Base-by-base conservation (phyloP, 2,888 invertebrate genomes). In the Cantharis lateralis region DNA sequence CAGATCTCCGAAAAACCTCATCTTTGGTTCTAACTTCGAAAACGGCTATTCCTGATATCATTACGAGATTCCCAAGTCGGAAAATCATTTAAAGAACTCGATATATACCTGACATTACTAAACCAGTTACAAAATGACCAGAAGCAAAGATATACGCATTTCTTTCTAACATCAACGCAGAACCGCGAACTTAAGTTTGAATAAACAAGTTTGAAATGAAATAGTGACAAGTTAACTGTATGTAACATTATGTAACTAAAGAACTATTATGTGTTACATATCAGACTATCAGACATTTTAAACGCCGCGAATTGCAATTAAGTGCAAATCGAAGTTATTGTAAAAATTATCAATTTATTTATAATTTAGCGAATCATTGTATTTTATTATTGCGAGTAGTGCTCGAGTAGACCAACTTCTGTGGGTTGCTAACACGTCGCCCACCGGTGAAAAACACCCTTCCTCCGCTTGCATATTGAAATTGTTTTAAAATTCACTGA, bases 221-320 rank as follows among this genome's bases (percentile, higher is more conserved):
- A 20, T 66, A 66, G 24, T 48, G 48, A 48, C 48, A 69, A 72
- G 66, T 20, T 76, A 76, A 76, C 75, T 76, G 75, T 76, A 76
- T 68, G 72, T 68, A 72, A 72, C 72, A 18, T 69, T 68, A 69
- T 72, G 72, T 72, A 76, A 72, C 75, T 68, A 69, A 76, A 72
- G 69, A 64, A 72, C 70, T 76, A 72, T 76, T 48, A 48, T 48
- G n/a, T 48, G 48, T 48, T 48, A 48, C 48, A 48, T 48, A 48
- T 48, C 48, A 48, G 48, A 48, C 48, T 48, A 48, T 48, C 48
- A n/a, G 48, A 48, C 48, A 48, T 48, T 48, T 48, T 48, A 48
- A 48, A 48, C n/a, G 48, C 48, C n/a, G 48, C 48, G 48, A 48
- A 48, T 48, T 48, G 48, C 48, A 48, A 48, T 48, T 48, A 48